Conservation (phyloP, 2,888 invertebrate genomes). For the Lypha dubia region DNA sequence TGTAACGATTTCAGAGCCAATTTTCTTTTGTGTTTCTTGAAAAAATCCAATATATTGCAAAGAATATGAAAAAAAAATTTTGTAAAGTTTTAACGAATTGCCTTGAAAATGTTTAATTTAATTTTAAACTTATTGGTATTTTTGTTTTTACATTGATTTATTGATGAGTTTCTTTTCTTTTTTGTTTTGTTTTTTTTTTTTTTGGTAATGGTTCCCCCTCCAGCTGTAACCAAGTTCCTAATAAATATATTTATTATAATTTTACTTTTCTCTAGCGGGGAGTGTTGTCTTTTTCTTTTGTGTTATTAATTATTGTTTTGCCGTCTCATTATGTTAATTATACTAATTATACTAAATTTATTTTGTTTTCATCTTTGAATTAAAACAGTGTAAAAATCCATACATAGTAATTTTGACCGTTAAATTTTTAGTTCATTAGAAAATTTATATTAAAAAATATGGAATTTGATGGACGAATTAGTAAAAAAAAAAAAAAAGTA, state of each 20-base stretch:
- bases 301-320: conserved; percentile 34
- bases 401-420: neutral
- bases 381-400: conserved; percentile 36
- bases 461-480: neutral
- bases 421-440: conserved; percentile 37
- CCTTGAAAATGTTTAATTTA: neutral
- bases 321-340: conserved; percentile 53
- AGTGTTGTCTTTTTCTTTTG: neutral
- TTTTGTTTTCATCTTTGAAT: too few relatives aligned
- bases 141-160: neutral
- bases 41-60: neutral
- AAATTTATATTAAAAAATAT: conserved; percentile 18
- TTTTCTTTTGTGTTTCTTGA: neutral
- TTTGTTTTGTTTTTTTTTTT: neutral
- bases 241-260: neutral
- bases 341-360: conserved; percentile 7
- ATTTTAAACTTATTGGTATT: neutral
- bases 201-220: neutral
- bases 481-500: neutral
- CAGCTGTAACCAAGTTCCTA: neutral
- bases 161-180: neutral
- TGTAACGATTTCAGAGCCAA: conserved; percentile 25
- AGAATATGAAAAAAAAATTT: conserved; percentile 27
- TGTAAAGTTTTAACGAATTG: neutral
- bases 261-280: neutral